phyloP scores from a whole-genome alignment of 2,888 invertebrate genomes.

The Dasypolia templi region DNA sequence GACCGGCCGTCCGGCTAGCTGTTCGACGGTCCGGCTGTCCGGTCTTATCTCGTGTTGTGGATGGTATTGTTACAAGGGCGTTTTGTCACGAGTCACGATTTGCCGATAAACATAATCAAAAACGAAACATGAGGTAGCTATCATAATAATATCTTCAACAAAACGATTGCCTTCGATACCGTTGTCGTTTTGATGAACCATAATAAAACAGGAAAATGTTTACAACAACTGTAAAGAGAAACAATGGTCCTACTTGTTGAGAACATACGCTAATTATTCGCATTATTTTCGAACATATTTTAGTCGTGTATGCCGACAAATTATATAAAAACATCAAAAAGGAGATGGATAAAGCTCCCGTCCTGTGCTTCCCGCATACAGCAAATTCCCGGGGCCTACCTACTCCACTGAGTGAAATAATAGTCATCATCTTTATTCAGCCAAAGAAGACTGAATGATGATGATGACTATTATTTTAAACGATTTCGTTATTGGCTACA shows the following conservation, averaged over 20 bases:
- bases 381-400: too few relatives aligned
- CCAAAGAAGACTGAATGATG: too few relatives aligned
- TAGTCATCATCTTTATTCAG: too few relatives aligned
- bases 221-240: background rate
- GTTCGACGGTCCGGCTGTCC: conserved; percentile 11
- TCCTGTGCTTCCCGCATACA: too few relatives aligned
- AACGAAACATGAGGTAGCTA: background rate
- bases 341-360: too few relatives aligned
- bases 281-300: too few relatives aligned
- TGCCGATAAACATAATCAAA: conserved; percentile 11
- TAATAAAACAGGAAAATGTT: conserved; percentile 1
- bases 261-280: background rate
- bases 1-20: conserved; percentile 28
- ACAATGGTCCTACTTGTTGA: background rate
- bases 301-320: too few relatives aligned
- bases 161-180: background rate
- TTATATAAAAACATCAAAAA: too few relatives aligned
- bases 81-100: conserved; percentile 22
- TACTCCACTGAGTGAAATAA: too few relatives aligned
- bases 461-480: too few relatives aligned
- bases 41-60: conserved; percentile 38
- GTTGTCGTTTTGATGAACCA: background rate
- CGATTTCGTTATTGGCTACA: too few relatives aligned
- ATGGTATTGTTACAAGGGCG: conserved; percentile 35
- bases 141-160: background rate